These are phyloP conservation scores for Pangasianodon hypophthalmus DNA, from an alignment of 2,113 vertebrate species.

Conservation along the genomic window DNA sequence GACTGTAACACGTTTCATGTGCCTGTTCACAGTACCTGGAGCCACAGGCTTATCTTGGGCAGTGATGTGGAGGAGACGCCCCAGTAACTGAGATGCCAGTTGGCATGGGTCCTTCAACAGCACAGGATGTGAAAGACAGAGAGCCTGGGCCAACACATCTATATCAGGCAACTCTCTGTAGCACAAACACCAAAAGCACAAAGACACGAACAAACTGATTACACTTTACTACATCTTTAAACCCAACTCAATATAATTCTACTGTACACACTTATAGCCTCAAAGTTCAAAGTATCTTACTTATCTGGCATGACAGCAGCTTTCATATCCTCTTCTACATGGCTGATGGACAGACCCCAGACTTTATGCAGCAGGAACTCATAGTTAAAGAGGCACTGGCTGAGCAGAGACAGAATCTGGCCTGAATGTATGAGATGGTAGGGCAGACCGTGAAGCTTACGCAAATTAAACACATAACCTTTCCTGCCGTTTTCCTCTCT, in stretches of 20 bases:
- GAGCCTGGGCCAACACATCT: constrained; percentile 61
- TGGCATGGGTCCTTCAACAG: constrained; percentile 70
- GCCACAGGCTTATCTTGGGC: constrained; percentile 68
- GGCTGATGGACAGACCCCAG: constrained; percentile 68
- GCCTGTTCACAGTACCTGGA: constrained; percentile 60
- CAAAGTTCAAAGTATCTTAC: constrained; percentile 52
- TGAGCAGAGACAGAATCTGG: constrained; percentile 64
- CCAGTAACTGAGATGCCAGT: constrained; percentile 72
- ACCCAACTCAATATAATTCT: neutral
- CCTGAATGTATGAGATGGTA: constrained; percentile 70
- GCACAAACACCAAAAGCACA: neutral
- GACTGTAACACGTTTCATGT: neutral
- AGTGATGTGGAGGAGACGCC: constrained; percentile 68
- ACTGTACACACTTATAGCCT: neutral
- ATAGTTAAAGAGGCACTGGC: constrained; percentile 73
- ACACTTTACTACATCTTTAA: neutral
- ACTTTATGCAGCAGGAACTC: constrained; percentile 74
- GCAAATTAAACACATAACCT: constrained; percentile 66
- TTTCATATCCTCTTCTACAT: constrained; percentile 73
- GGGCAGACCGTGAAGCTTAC: constrained; percentile 69
- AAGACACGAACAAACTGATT: neutral
- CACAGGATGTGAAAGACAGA: constrained; percentile 66
- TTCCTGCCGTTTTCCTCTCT: constrained; percentile 51
- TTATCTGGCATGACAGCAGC: constrained; percentile 66
- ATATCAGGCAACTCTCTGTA: constrained; percentile 67